Percentiles rank a stretch among this genome's conserved stretches.
Evolutionary conservation across 2,888 invertebrate genomes (phyloP).

Genomic region (Idaea dimidiata): DNA sequence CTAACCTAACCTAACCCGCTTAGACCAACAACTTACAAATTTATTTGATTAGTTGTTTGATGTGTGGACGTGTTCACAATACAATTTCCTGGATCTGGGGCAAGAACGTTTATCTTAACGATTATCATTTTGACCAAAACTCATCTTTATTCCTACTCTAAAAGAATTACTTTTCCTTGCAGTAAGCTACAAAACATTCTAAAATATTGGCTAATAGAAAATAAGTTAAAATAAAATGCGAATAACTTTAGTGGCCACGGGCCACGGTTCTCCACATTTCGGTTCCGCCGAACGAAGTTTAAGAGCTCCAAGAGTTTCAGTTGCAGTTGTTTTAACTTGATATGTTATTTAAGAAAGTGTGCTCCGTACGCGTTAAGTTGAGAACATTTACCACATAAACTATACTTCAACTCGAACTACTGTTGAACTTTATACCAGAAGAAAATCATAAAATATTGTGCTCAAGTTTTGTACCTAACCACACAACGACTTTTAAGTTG

Average conservation of each 20-base stretch:
- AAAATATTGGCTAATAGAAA: neutral
- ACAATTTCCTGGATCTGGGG: neutral
- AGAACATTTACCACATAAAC: neutral
- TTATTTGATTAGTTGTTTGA: neutral
- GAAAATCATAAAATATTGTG: neutral
- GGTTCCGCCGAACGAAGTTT: neutral
- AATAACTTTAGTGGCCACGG: neutral
- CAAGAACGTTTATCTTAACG: neutral
- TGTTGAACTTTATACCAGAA: neutral
- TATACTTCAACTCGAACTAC: neutral
- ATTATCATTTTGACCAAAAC: neutral
- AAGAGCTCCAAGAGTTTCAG: neutral
- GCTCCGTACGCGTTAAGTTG: neutral
- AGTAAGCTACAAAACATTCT: neutral
- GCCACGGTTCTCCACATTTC: neutral
- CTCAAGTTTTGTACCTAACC: neutral
- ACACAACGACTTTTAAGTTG: too few species aligned
- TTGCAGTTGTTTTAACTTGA: neutral
- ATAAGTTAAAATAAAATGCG: neutral
- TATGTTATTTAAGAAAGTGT: neutral
- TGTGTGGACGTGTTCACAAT: neutral
- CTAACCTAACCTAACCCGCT: neutral
- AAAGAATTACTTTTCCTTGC: neutral
- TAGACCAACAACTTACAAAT: neutral
- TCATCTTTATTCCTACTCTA: neutral